Base-by-base conservation (phyloP, 2,888 invertebrate species). In the Seira sanloemensis region DNA sequence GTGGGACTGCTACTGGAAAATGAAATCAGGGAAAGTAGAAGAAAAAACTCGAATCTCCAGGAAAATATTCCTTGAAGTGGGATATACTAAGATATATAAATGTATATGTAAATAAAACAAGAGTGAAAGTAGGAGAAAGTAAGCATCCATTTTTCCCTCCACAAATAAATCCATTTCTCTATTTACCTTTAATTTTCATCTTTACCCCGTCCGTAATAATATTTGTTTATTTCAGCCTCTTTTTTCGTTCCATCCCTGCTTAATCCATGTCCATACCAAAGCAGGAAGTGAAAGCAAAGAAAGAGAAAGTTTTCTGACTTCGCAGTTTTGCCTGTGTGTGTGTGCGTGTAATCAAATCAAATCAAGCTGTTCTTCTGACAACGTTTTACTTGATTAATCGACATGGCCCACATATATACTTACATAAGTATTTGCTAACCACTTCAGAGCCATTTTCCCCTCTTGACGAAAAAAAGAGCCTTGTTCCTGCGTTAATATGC, bases 351-450 rank as follows among this genome's bases (percentile, higher is more conserved):
- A 58, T 58, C 58, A 58, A 58, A 58, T 58, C 58, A 58, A 74
- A 25, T 21, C 23, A 16, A 27, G 19, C 25, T 21, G 21, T 23
- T 66, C 23, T 54, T 73, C 78, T 84, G 83, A 78, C 78, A 68
- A 74, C 67, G 24, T 73, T 68, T 37, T 37, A n/a, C 37, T 12
- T 84, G 83, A 84, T 84, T 74, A 84, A 84, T 84, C 78, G 73
- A 58, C 73, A 73, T 78, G 68, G 67, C 73, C 83, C 68, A 71
- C 58, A 37, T 37, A n/a, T n/a, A n/a, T n/a, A n/a, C n/a, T n/a
- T n/a, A n/a, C n/a, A n/a, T n/a, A n/a, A n/a, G n/a, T n/a, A 27
- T 37, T 75, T 75, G 75, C 75, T 75, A 4, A 37, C 66, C 66
- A 65, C 19, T 27, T 24, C 37, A 66, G 66, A 75, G n/a, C 62